A percentile compares a stretch with the other conserved stretches of the same genome.
phyloP scores from a whole-genome alignment of 1,140 invertebrate genomes.

The Steinernema feltiae region DNA sequence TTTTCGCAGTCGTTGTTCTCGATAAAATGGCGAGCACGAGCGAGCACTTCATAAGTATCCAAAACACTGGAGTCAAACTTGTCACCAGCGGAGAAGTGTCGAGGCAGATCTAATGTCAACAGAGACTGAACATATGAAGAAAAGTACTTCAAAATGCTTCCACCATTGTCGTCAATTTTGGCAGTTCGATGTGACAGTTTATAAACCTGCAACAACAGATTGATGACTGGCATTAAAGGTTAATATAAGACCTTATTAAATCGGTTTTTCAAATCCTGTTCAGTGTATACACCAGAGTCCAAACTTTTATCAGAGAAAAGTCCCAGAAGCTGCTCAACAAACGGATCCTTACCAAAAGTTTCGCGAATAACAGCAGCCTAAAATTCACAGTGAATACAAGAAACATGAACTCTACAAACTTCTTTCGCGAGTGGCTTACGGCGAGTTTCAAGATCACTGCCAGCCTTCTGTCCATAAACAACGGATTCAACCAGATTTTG shows the following conservation, averaged over 20 bases:
- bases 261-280: slow-evolving; percentile 74
- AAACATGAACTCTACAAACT: not conserved
- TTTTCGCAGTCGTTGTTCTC: slow-evolving; percentile 79
- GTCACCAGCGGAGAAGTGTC: slow-evolving; percentile 54
- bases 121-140: slow-evolving; percentile 76
- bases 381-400: slow-evolving; percentile 4
- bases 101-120: slow-evolving; percentile 62
- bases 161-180: slow-evolving; percentile 72
- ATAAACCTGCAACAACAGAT: slow-evolving; percentile 46
- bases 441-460: slow-evolving; percentile 60
- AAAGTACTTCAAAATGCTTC: slow-evolving; percentile 72
- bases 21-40: slow-evolving; percentile 76
- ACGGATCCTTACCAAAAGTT: slow-evolving; percentile 60
- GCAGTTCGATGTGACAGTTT: slow-evolving; percentile 71
- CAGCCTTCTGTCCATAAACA: slow-evolving; percentile 61
- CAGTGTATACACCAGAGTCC: slow-evolving; percentile 75
- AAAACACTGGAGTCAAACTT: slow-evolving; percentile 63
- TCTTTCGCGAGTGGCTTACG: slow-evolving; percentile 69
- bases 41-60: slow-evolving; percentile 78
- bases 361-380: slow-evolving; percentile 40
- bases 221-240: slow-evolving; percentile 34
- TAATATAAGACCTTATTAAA: slow-evolving; percentile 70
- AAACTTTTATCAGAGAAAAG: slow-evolving; percentile 72
- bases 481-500: slow-evolving; percentile 74
- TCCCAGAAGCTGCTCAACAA: slow-evolving; percentile 69